Conservation (phyloP, 2,113 vertebrate genomes). For the Bufo bufo region DNA sequence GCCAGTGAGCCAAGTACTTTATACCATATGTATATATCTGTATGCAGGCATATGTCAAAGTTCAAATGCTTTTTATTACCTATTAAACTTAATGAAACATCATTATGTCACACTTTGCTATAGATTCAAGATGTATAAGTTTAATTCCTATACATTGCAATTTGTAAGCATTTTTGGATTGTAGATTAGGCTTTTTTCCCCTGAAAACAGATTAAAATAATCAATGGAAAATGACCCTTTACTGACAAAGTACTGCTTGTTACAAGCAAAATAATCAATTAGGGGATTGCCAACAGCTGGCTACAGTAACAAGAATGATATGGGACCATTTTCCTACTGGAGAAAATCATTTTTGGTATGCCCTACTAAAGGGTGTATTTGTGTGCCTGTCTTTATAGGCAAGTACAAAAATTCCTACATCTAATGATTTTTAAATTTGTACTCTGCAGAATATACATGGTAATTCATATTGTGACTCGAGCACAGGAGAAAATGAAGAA, state of each 20-base stretch:
- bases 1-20: too few species aligned
- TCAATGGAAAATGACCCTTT: slow-evolving; percentile 4
- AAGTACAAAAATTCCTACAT: neutral
- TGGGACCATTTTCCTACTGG: neutral
- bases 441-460: neutral
- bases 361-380: neutral
- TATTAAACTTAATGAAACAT: slow-evolving; percentile 18
- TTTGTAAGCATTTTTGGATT: slow-evolving; percentile 14
- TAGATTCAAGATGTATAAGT: neutral
- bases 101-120: neutral
- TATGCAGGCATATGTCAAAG: slow-evolving; percentile 24
- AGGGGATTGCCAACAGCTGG: neutral
- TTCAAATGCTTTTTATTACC: slow-evolving; percentile 11
- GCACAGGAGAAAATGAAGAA: neutral
- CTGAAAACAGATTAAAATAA: slow-evolving; percentile 29
- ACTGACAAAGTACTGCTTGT: slow-evolving; percentile 1
- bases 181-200: neutral
- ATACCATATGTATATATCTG: neutral
- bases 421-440: neutral
- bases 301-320: neutral
- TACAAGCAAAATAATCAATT: neutral
- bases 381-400: too few species aligned
- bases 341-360: neutral
- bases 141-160: slow-evolving; percentile 4
- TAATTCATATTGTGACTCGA: slow-evolving; percentile 28